Evolutionary conservation across 2,888 invertebrate genomes (phyloP).

Genomic region (Drosophila vallismaia): DNA sequence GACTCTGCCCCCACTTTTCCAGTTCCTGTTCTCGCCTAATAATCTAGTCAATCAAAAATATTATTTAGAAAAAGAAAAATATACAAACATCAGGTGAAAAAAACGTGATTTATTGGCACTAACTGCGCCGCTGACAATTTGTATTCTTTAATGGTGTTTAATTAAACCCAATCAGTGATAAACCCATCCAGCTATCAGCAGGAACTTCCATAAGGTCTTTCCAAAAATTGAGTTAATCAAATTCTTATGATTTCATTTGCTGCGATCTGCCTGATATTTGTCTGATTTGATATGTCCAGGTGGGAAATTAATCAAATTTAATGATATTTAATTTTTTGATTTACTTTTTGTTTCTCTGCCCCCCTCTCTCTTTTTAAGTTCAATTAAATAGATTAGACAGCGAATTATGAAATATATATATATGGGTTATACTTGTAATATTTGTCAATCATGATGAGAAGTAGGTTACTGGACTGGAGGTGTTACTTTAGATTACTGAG

Average conservation of each 20-base stretch:
- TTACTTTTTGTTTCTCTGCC: conserved; percentile 14
- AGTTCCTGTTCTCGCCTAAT: neutral
- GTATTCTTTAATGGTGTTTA: conserved; percentile 76
- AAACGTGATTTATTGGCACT: conserved; percentile 68
- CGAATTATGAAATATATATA: conserved; percentile 26
- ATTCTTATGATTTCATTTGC: conserved; percentile 36
- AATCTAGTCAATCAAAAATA: neutral
- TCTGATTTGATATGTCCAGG: conserved; percentile 65
- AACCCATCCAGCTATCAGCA: conserved; percentile 67
- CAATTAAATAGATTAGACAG: conserved; percentile 26
- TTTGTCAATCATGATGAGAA: conserved; percentile 47
- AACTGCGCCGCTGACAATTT: conserved; percentile 64
- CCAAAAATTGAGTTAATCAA: conserved; percentile 64
- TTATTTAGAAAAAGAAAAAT: conserved; percentile 63
- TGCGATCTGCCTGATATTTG: conserved; percentile 33
- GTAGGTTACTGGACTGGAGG: conserved; percentile 14
- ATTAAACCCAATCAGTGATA: conserved; percentile 78
- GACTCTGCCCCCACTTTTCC: conserved; percentile 16
- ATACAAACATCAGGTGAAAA: conserved; percentile 75
- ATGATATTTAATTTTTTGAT: conserved; percentile 75
- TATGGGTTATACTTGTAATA: conserved; percentile 33
- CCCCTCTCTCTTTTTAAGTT: neutral
- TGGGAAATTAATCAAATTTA: conserved; percentile 73
- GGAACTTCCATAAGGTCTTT: conserved; percentile 47
- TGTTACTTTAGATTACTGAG: neutral